Evolutionary conservation across 2,888 invertebrate genomes (phyloP).

Genomic region (Diplolepis rosae): DNA sequence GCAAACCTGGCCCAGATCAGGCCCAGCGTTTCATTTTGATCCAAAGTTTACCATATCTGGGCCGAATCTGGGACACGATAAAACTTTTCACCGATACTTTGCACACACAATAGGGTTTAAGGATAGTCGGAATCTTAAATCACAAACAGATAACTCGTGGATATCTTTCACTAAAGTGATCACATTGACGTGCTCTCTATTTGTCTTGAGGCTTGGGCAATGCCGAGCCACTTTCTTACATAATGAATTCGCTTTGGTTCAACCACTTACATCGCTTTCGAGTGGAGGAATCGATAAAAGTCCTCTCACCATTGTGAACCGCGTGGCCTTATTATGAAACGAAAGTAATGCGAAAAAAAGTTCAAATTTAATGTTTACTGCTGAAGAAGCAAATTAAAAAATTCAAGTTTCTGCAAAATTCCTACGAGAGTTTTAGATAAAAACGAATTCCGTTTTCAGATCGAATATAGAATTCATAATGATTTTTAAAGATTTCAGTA

Average conservation of each 20-base stretch:
- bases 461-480: too few relatives aligned
- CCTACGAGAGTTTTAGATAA: too few relatives aligned
- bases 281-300: conserved; percentile 38
- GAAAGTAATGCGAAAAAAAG: conserved; percentile 8
- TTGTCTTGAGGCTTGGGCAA: conserved; percentile 60
- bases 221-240: conserved; percentile 56
- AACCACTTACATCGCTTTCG: conserved; percentile 39
- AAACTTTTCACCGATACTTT: too few relatives aligned
- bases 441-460: too few relatives aligned
- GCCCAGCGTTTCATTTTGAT: too few relatives aligned
- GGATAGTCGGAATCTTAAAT: conserved; percentile 34
- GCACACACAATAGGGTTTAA: too few relatives aligned
- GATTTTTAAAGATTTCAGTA: too few relatives aligned
- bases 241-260: conserved; percentile 60
- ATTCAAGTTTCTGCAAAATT: too few relatives aligned
- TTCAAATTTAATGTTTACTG: not conserved
- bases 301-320: conserved; percentile 46
- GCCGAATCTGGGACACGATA: too few relatives aligned
- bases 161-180: conserved; percentile 45
- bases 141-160: conserved; percentile 43
- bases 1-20: too few relatives aligned
- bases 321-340: conserved; percentile 39
- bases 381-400: not conserved
- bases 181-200: conserved; percentile 44
- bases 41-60: too few relatives aligned